These are phyloP conservation scores for Euphonia xanthogaster DNA, from an alignment of 2,797 vertebrate genomes.

Conservation along the genomic window DNA sequence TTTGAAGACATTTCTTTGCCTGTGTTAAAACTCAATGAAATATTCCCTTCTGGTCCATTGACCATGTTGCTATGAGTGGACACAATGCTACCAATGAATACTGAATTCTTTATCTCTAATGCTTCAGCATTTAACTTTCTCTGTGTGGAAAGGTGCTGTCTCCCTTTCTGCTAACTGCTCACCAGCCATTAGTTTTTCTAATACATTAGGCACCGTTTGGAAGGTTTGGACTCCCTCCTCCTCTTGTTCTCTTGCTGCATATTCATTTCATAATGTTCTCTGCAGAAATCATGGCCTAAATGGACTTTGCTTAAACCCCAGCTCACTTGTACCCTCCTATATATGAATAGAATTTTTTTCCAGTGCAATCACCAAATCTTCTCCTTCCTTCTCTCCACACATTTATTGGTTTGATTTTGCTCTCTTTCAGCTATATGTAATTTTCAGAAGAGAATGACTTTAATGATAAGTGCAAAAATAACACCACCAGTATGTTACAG, in stretches of 20 bases:
- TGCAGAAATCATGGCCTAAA: background rate
- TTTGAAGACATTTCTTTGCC: slow-evolving; percentile 19
- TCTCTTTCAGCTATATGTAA: background rate
- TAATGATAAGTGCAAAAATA: background rate
- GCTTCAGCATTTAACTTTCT: background rate
- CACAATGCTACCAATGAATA: background rate
- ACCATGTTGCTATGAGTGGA: background rate
- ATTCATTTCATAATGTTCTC: background rate
- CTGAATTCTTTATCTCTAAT: background rate
- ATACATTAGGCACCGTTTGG: background rate
- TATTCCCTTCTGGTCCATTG: slow-evolving; percentile 53
- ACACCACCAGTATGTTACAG: background rate
- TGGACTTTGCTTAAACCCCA: background rate
- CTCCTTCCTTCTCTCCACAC: background rate
- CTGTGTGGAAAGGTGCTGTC: background rate
- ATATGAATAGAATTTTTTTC: background rate
- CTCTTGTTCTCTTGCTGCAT: background rate
- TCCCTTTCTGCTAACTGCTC: background rate
- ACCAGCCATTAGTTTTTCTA: slow-evolving; percentile 7
- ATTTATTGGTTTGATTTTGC: background rate
- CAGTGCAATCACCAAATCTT: background rate
- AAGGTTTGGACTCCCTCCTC: background rate
- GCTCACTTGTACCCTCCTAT: background rate
- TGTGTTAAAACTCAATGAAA: slow-evolving; percentile 28
- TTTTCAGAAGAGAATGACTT: background rate